Percentiles rank a stretch among this genome's conserved stretches.
phyloP scores from a whole-genome alignment of 2,888 invertebrate genomes.

The Ophonus ardosiacus region DNA sequence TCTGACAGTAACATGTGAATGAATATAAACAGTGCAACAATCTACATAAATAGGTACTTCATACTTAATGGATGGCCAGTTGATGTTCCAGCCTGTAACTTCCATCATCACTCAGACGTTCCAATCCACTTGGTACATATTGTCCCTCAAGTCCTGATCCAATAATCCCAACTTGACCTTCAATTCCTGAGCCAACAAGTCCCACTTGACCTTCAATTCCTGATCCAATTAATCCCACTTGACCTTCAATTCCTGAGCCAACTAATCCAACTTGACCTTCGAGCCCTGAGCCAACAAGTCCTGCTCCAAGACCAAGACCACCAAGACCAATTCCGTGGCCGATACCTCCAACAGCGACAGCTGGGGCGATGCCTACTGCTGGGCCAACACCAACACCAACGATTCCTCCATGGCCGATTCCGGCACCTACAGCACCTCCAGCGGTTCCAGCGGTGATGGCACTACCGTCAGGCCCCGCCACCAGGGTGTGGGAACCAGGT shows the following conservation, averaged over 20 bases:
- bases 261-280: background rate
- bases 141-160: constrained; percentile 54
- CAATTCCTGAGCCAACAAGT: constrained; percentile 19
- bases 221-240: constrained; percentile 37
- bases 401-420: constrained; percentile 3
- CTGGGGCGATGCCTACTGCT: constrained; percentile 21
- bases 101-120: constrained; percentile 56
- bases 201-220: constrained; percentile 2
- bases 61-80: constrained; percentile 18
- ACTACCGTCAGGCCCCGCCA: constrained; percentile 70
- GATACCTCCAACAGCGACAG: constrained; percentile 19
- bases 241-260: constrained; percentile 14
- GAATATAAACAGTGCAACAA: background rate
- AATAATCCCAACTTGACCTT: background rate
- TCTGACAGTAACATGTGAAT: constrained; percentile 34
- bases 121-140: constrained; percentile 56
- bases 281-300: constrained; percentile 41
- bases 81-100: constrained; percentile 59
- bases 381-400: background rate
- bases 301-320: constrained; percentile 47
- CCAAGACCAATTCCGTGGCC: constrained; percentile 52
- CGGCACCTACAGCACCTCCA: constrained; percentile 64
- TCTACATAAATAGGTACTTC: background rate
- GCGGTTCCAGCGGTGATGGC: constrained; percentile 68
- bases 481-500: constrained; percentile 68